Evolutionary conservation across 1,140 invertebrate genomes (phyloP).

Genomic region (Battus philenor): DNA sequence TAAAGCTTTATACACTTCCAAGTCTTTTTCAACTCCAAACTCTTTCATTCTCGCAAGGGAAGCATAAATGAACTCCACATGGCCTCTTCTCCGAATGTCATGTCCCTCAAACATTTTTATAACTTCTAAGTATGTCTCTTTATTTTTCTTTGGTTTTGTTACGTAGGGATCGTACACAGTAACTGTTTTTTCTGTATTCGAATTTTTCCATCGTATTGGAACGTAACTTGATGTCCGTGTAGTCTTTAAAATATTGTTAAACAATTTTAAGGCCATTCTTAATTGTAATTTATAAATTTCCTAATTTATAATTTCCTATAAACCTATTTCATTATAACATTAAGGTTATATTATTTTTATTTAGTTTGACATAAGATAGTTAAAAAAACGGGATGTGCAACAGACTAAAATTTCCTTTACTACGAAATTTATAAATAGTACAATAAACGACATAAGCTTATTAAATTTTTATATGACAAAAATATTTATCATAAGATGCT

Average conservation of each 20-base stretch:
- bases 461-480: neutral
- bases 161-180: conserved; percentile 75
- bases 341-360: conserved; percentile 8
- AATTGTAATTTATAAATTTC: conserved; percentile 2
- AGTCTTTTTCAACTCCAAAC: conserved; percentile 92
- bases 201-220: conserved; percentile 45
- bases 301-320: neutral
- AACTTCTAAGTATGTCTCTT: conserved; percentile 84
- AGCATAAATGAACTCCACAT: conserved; percentile 95
- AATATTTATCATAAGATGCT: too few relatives aligned
- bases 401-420: neutral
- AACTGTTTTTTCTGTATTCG: conserved; percentile 43
- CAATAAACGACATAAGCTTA: neutral
- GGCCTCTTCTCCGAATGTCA: conserved; percentile 81
- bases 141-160: conserved; percentile 80
- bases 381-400: neutral
- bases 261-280: conserved; percentile 48
- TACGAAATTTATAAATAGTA: neutral
- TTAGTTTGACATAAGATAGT: neutral
- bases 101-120: conserved; percentile 82
- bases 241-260: conserved; percentile 43
- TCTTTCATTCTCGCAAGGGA: conserved; percentile 92
- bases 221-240: conserved; percentile 31
- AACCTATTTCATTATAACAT: neutral
- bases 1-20: conserved; percentile 93